Evolutionary conservation across 2,113 vertebrate species (phyloP), one percentile per base, ranked within the genome.

Genomic region (Paedocypris sp.): DNA sequence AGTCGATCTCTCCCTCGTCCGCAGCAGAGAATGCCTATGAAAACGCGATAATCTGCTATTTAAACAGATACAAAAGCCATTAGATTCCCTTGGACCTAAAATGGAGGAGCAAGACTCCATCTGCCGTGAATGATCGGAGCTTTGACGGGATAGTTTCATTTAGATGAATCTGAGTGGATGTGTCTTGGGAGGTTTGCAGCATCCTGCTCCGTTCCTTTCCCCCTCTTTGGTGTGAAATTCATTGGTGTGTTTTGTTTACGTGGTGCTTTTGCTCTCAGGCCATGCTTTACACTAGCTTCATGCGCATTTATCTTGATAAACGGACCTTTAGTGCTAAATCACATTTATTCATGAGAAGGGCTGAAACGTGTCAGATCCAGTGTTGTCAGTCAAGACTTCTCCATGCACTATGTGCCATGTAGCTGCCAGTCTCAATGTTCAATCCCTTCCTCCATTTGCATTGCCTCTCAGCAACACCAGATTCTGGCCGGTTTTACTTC

Each of bases 41-140:
- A 98, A 97, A 97, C 93, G 91, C 91, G 94, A 95, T 94, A 93
- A 93, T 98, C 91, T 94, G 91, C 89, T 89, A 93, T 98, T 97
- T 95, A 95, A 97, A 93, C 90, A 88, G 90, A 98, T 93, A 95
- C 93, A 95, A 97, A 94, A 94, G 93, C 91, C 94, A 94, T 97
- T 94, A 93, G 89, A 94, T 95, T 95, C 91, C 93, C 89, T 88
- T 88, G 87, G 91, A 94, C 92, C 90, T 91, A 91, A 92, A 93
- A 90, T 87, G 18, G 87, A 87, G 91, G 88, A 86, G 78, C 87
- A 90, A 92, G 90, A 90, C 89, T 90, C 91, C 93, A 93, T 98
- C 91, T 98, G 94, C 87, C 91, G 88, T 90, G 88, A 93, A 88
- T 94, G 92, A 97, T 98, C 95, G 94, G 90, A 91, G 88, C 88